Evolutionary conservation across 2,113 vertebrate species (phyloP).

Genomic region (Tenebrosternarchus preto): DNA sequence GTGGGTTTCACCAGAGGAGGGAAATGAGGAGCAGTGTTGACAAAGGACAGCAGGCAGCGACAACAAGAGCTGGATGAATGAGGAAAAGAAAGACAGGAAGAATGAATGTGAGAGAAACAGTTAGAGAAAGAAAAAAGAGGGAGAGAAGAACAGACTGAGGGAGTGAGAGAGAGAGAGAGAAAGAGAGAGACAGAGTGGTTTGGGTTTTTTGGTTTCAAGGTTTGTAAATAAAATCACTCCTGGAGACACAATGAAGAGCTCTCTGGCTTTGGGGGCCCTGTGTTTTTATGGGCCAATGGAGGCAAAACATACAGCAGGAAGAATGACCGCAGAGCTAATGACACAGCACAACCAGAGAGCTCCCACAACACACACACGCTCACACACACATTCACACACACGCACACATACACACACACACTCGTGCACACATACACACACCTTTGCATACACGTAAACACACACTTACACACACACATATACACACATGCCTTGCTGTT

Average conservation of each 20-base stretch:
- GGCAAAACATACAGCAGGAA: slow-evolving; percentile 58
- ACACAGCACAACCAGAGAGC: slow-evolving; percentile 47
- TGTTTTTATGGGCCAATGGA: slow-evolving; percentile 55
- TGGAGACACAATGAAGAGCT: slow-evolving; percentile 56
- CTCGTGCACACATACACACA: background rate
- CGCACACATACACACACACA: background rate
- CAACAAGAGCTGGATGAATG: too few relatives aligned
- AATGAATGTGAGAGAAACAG: background rate
- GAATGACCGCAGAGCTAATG: slow-evolving; percentile 57
- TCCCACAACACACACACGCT: slow-evolving; percentile 49
- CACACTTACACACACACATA: background rate
- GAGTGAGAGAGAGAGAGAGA: slow-evolving; percentile 11
- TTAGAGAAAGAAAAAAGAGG: background rate
- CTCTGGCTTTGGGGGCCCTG: slow-evolving; percentile 40
- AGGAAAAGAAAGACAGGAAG: background rate
- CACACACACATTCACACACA: slow-evolving; percentile 14
- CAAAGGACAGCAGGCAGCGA: slow-evolving; percentile 39
- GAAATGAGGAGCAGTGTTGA: slow-evolving; percentile 37
- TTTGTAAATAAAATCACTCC: slow-evolving; percentile 61
- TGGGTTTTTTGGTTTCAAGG: slow-evolving; percentile 49
- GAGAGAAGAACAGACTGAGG: background rate
- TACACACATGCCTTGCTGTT: slow-evolving; percentile 17
- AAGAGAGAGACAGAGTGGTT: slow-evolving; percentile 26
- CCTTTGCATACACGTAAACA: background rate
- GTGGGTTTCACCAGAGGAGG: slow-evolving; percentile 8